Conservation (phyloP, 2,113 vertebrate genomes). For the Pteropus alecto region DNA sequence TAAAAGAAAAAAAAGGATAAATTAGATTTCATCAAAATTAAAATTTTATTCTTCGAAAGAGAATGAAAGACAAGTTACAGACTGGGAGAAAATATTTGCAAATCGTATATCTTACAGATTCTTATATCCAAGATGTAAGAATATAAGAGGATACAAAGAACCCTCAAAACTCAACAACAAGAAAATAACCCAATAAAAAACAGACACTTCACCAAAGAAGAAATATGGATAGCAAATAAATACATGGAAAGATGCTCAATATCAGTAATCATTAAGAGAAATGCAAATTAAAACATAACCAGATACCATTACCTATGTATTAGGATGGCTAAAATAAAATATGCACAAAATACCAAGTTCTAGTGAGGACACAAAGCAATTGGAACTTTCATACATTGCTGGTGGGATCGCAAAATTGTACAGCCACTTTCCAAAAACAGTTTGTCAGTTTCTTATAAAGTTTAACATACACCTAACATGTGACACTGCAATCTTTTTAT, state of each 20-base stretch:
- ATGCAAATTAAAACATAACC: neutral
- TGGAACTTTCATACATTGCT: neutral
- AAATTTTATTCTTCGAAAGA: neutral
- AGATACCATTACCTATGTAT: neutral
- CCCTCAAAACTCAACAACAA: neutral
- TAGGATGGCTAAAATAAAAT: neutral
- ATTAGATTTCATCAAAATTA: neutral
- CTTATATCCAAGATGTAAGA: neutral
- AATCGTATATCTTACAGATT: neutral
- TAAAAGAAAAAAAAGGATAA: neutral
- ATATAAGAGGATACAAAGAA: neutral
- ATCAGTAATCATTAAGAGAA: neutral
- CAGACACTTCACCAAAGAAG: neutral
- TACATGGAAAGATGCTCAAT: neutral
- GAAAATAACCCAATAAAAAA: neutral
- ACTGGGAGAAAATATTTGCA: neutral
- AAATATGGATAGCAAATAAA: neutral
- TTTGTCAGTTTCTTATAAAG: neutral
- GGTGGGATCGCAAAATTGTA: neutral
- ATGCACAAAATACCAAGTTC: neutral
- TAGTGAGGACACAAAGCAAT: neutral
- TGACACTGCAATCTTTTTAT: neutral
- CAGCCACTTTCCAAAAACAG: neutral
- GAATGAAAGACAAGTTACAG: neutral
- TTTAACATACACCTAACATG: neutral